Evolutionary conservation across 2,888 invertebrate species (phyloP).

Genomic region (Lasioglossum leucozonium): DNA sequence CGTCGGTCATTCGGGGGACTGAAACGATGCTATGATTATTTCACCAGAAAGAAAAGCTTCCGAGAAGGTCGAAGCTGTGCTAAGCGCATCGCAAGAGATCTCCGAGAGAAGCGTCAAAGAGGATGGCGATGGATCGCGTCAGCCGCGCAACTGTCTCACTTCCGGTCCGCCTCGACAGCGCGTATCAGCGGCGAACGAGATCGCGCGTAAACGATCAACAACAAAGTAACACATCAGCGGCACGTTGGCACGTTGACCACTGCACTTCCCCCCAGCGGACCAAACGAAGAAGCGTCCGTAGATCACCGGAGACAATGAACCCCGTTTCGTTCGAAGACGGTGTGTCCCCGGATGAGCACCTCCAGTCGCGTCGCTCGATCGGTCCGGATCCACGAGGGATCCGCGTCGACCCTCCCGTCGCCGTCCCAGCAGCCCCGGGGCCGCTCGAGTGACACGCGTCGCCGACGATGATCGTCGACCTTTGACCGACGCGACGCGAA

Average conservation of each 20-base stretch:
- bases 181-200: neutral
- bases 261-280: neutral
- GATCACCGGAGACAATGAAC: neutral
- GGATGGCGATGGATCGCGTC: neutral
- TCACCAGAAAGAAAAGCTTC: neutral
- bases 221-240: neutral
- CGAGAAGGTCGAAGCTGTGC: neutral
- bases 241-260: neutral
- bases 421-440: neutral
- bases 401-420: too few species aligned
- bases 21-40: neutral
- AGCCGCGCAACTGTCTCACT: neutral
- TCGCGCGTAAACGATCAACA: conserved; percentile 8
- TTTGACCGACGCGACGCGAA: conserved; percentile 32
- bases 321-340: neutral
- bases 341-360: neutral
- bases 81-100: neutral
- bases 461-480: conserved; percentile 10
- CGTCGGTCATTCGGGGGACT: neutral
- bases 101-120: neutral
- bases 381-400: too few species aligned
- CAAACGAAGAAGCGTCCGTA: neutral
- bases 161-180: neutral
- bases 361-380: too few species aligned
- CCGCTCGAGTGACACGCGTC: neutral